phyloP scores from a whole-genome alignment of 2,888 invertebrate genomes.

The Papilio demoleus region DNA sequence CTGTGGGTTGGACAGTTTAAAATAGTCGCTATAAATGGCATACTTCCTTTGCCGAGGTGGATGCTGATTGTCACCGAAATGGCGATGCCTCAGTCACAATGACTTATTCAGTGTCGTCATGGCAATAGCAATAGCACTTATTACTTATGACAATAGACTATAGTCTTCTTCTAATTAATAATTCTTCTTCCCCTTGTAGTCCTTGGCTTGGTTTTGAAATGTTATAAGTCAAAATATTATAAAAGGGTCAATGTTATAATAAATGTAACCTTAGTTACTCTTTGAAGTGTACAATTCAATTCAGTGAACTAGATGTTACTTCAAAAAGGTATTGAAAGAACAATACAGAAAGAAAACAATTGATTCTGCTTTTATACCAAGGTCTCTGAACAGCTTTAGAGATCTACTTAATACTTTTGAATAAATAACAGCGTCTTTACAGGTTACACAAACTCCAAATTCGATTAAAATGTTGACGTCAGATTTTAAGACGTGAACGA shows the following conservation, averaged over 20 bases:
- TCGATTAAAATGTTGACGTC: no score
- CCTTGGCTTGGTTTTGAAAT: no score
- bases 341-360: not conserved
- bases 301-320: not conserved
- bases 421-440: no score
- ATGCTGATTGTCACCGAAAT: slow-evolving; percentile 42
- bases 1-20: slow-evolving; percentile 59
- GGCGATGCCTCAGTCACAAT: slow-evolving; percentile 6
- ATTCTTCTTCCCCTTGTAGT: no score
- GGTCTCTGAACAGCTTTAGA: not conserved
- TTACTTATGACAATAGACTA: not conserved
- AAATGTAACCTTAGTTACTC: not conserved
- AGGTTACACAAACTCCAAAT: no score
- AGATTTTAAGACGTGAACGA: no score
- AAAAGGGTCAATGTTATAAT: not conserved
- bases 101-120: slow-evolving; percentile 23
- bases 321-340: not conserved
- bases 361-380: slow-evolving; percentile 1
- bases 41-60: slow-evolving; percentile 56
- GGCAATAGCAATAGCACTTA: slow-evolving; percentile 18
- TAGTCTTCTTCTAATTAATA: not conserved
- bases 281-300: not conserved
- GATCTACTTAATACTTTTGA: no score
- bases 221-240: not conserved
- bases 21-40: slow-evolving; percentile 65